Conservation (phyloP, 2,113 vertebrate genomes). For the Catharus minimus region DNA sequence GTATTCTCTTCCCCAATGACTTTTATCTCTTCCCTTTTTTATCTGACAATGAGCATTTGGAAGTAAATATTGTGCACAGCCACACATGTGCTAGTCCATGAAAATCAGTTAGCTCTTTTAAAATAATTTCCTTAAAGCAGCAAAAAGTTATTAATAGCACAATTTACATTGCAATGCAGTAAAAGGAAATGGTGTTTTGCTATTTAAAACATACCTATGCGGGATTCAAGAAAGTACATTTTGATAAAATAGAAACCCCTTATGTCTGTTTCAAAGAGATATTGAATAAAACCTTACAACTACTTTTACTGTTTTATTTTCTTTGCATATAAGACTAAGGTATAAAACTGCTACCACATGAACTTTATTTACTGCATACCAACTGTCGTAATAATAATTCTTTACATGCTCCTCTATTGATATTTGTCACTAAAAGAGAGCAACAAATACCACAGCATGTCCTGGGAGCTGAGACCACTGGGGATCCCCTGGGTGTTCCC, state of each 20-base stretch:
- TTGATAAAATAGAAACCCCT: background rate
- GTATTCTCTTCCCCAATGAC: background rate
- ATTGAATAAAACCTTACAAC: background rate
- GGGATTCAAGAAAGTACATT: background rate
- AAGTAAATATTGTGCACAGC: background rate
- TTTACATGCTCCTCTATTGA: background rate
- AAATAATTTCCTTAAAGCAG: background rate
- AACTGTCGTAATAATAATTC: background rate
- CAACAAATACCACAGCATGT: background rate
- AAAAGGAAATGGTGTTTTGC: background rate
- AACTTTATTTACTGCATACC: background rate
- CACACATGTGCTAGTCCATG: background rate
- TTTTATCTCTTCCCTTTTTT: background rate
- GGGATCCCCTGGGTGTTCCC: fast-evolving
- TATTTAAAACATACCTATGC: background rate
- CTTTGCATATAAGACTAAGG: background rate
- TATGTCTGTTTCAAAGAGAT: background rate
- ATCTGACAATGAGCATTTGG: background rate
- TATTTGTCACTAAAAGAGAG: background rate
- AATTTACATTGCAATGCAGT: background rate
- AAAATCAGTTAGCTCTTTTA: background rate
- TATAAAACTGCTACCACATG: background rate
- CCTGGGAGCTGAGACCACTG: fast-evolving
- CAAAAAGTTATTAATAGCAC: background rate
- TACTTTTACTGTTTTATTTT: background rate